Conservation (phyloP, 2,797 vertebrate species). For the Brachymystax lenok region DNA sequence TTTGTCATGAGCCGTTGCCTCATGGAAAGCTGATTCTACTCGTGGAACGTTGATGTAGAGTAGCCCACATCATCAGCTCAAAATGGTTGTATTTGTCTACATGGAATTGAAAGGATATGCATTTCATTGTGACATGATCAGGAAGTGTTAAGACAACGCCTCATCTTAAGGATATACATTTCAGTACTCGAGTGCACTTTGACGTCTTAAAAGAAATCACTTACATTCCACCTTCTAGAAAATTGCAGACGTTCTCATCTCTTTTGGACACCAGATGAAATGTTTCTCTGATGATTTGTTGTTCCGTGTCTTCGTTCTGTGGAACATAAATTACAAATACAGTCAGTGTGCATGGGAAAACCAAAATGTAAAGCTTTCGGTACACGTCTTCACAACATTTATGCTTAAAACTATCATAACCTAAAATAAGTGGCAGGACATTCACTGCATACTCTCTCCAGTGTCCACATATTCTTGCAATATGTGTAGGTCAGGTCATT, state of each 20-base stretch:
- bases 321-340: constrained; percentile 12
- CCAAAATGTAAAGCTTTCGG: neutral
- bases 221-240: constrained; percentile 98
- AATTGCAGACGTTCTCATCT: constrained; percentile 98
- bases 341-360: neutral
- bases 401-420: neutral
- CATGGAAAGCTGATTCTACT: neutral
- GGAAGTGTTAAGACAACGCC: neutral
- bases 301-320: constrained; percentile 96
- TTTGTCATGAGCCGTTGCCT: neutral
- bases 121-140: neutral
- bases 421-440: neutral
- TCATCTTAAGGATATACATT: neutral
- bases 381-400: neutral
- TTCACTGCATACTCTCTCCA: neutral
- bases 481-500: constrained; percentile 26
- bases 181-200: neutral
- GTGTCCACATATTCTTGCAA: neutral
- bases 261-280: constrained; percentile 97
- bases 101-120: neutral
- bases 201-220: constrained; percentile 58
- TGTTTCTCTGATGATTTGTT: constrained; percentile 98
- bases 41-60: neutral
- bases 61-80: neutral
- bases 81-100: neutral